Conservation (phyloP, 1,140 invertebrate species). For the Drosophila simulans region DNA sequence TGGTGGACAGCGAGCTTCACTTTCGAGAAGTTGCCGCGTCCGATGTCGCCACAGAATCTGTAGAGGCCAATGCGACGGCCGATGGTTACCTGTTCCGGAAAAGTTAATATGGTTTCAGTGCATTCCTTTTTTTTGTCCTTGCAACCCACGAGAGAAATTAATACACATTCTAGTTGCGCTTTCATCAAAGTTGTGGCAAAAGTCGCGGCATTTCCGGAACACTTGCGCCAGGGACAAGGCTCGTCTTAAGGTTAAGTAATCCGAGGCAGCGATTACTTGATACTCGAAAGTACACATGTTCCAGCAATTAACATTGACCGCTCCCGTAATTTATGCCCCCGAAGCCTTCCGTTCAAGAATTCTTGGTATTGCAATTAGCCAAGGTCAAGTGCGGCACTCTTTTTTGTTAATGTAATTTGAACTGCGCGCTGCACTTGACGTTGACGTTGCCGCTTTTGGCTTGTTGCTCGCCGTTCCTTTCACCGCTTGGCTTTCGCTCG, state of each 20-base stretch:
- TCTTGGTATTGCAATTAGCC: slow-evolving; percentile 52
- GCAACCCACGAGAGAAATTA: not conserved
- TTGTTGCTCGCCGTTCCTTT: slow-evolving; percentile 42
- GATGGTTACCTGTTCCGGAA: slow-evolving; percentile 78
- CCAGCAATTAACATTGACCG: slow-evolving; percentile 50
- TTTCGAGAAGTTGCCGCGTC: slow-evolving; percentile 95
- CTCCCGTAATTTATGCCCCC: slow-evolving; percentile 48
- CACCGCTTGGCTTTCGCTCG: slow-evolving; percentile 6
- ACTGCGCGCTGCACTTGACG: slow-evolving; percentile 42
- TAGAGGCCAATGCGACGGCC: slow-evolving; percentile 85
- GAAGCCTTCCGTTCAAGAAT: slow-evolving; percentile 7
- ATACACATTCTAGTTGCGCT: not conserved
- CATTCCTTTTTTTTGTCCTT: no score
- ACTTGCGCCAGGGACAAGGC: slow-evolving; percentile 25
- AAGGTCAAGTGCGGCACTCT: slow-evolving; percentile 64
- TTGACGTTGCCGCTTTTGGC: slow-evolving; percentile 37
- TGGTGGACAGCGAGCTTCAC: slow-evolving; percentile 94
- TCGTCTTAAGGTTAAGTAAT: slow-evolving; percentile 27
- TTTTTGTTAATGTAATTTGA: slow-evolving; percentile 78
- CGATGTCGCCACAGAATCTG: slow-evolving; percentile 87
- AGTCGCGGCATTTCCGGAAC: not conserved
- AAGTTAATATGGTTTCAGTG: not conserved
- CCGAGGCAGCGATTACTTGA: slow-evolving; percentile 36
- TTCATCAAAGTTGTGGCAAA: slow-evolving; percentile 1
- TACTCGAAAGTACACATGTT: slow-evolving; percentile 36